A percentile compares a stretch with the other conserved stretches of the same genome.
Conservation (phyloP, 2,113 vertebrate genomes). For the Oncorhynchus tshawytscha region DNA sequence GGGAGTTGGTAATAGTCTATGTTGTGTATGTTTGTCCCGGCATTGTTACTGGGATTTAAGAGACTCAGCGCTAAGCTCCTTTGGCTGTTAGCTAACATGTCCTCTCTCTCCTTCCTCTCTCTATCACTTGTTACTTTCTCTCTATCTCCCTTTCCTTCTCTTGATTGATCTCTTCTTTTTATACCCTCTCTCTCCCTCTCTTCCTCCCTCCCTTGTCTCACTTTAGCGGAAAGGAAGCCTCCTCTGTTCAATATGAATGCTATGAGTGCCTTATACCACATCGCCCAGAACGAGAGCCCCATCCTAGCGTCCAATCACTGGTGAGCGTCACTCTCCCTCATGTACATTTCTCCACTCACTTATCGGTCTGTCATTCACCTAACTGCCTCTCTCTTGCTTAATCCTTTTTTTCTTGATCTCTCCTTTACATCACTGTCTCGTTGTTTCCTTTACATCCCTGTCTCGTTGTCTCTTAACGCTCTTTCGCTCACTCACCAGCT, state of each 20-base stretch:
- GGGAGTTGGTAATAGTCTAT: too few species aligned
- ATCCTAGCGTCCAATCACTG: slow-evolving; percentile 91
- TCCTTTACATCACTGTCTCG: background rate
- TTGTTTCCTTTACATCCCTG: background rate
- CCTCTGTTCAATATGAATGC: slow-evolving; percentile 96
- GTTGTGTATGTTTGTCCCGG: too few species aligned
- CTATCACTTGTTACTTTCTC: background rate
- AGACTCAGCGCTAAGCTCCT: background rate
- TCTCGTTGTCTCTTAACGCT: background rate
- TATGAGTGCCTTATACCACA: slow-evolving; percentile 98
- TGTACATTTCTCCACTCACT: background rate
- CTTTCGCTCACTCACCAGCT: background rate
- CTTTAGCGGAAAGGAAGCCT: slow-evolving; percentile 88
- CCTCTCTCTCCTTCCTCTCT: background rate
- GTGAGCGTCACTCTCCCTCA: slow-evolving; percentile 62
- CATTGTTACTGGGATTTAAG: too few species aligned
- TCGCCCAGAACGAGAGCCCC: slow-evolving; percentile 93
- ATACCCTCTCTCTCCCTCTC: too few species aligned
- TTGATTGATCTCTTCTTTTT: slow-evolving; percentile 16
- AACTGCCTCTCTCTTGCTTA: too few species aligned
- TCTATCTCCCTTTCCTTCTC: background rate
- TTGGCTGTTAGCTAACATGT: background rate
- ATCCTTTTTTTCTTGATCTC: background rate
- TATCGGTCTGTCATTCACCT: too few species aligned
- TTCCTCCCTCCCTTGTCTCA: slow-evolving; percentile 15